Evolutionary conservation across 2,888 invertebrate species (phyloP).

Genomic region (Ectobius pallidus): DNA sequence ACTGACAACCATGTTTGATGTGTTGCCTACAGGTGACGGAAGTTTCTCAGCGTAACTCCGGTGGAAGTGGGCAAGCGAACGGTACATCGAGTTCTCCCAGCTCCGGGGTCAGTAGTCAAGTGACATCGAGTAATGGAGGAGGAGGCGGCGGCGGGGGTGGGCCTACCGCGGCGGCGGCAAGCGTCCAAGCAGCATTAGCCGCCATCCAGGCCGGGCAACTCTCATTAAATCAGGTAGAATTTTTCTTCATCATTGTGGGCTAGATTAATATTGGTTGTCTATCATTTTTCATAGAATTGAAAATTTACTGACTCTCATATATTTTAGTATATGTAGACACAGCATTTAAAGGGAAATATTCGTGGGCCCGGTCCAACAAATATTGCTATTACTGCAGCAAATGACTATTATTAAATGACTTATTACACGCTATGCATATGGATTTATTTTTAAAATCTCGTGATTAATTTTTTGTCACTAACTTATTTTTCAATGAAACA

Average conservation of each 20-base stretch:
- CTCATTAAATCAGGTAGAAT: slow-evolving; percentile 53
- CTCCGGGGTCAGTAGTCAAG: slow-evolving; percentile 57
- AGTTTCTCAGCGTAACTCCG: slow-evolving; percentile 57
- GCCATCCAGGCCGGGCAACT: slow-evolving; percentile 57
- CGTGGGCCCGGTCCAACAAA: no score
- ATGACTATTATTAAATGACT: no score
- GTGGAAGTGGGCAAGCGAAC: slow-evolving; percentile 53
- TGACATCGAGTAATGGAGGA: slow-evolving; percentile 49
- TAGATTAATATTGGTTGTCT: not conserved
- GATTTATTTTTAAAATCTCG: no score
- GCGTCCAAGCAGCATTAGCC: slow-evolving; percentile 55
- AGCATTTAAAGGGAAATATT: no score
- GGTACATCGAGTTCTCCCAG: slow-evolving; percentile 57
- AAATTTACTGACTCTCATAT: no score
- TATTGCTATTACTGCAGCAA: no score
- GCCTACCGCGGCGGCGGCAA: slow-evolving; percentile 48
- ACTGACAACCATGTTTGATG: not conserved
- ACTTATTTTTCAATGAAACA: no score
- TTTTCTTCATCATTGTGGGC: not conserved
- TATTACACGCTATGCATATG: no score
- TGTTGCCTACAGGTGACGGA: slow-evolving; percentile 54
- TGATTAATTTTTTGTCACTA: no score
- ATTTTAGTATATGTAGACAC: no score
- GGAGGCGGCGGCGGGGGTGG: slow-evolving; percentile 35
- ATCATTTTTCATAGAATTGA: no score